Base-by-base conservation (phyloP, 2,113 vertebrate genomes). In the Xerus inauris region DNA sequence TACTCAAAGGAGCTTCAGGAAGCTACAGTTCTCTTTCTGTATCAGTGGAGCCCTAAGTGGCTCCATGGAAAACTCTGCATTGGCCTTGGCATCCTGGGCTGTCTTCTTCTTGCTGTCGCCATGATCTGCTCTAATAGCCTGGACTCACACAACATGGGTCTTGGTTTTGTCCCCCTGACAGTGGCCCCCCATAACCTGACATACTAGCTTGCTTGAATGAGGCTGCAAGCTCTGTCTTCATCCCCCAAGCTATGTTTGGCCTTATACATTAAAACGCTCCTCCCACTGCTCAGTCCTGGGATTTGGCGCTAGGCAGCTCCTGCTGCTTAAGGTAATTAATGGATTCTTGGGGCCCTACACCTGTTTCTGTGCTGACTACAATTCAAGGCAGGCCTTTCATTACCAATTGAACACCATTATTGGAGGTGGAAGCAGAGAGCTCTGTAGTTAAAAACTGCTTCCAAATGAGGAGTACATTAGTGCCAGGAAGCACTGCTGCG, bases 311-410 rank as follows among this genome's bases (percentile, higher is more conserved):
- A 49, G 11, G 86, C 72, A 92, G 79, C 83, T 57, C 80, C 75
- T 95, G 91, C 91, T 96, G 94, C 91, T 97, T 93, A 80, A 77
- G 47, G 95, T 97, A 97, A 97, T 97, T 97, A 97, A 96, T 90
- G 93, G 35, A 71, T 83, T 69, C 89, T 92, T 85, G 75, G 87
- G 79, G 93, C 51, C 51, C 95, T 95, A 94, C 62, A 96, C 95
- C 95, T 97, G 96, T 95, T 96, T 96, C 96, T 83, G 76, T 42
- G 76, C 92, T 87, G 71, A 59, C 84, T 82, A 30, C 38, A 79
- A 19, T 88, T 94, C 81, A 59, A 96, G 76, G 76, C 59, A 94
- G 59, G 72, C 35, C 81, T 94, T 92, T 87, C 72, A 51, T 94
- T 76, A 47, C 26, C 49, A 75, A 49, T 35, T 54, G 87, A 87